Evolutionary conservation across 53 echinoderm and acorn worm genomes (phyloP).

Genomic region (Henricia sp.): DNA sequence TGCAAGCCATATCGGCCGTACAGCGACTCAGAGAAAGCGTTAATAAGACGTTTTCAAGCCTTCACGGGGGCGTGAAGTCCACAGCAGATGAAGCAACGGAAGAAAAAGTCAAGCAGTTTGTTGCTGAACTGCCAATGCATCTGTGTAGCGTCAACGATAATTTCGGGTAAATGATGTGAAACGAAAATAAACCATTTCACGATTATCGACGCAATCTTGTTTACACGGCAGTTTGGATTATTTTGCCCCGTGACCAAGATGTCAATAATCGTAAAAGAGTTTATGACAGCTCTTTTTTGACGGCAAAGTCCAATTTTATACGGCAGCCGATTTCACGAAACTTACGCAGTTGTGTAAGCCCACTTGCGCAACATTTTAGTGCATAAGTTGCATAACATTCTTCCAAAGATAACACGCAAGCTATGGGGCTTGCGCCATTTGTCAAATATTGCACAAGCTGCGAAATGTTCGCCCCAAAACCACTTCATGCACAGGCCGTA

Average conservation of each 20-base stretch:
- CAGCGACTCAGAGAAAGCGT: constrained; percentile 58
- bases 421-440: too few relatives aligned
- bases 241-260: too few relatives aligned
- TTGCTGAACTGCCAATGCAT: constrained; percentile 35
- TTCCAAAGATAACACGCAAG: too few relatives aligned
- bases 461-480: too few relatives aligned
- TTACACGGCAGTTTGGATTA: neutral
- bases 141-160: constrained; percentile 35
- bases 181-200: neutral
- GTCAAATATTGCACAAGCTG: too few relatives aligned
- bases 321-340: too few relatives aligned
- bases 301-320: too few relatives aligned
- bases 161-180: constrained; percentile 34
- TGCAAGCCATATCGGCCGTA: constrained; percentile 31
- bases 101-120: constrained; percentile 25
- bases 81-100: constrained; percentile 6
- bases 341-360: too few relatives aligned
- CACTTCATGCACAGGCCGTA: too few relatives aligned
- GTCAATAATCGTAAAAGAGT: neutral
- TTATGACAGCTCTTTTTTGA: neutral
- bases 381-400: too few relatives aligned
- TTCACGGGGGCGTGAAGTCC: constrained; percentile 47
- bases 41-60: constrained; percentile 50
- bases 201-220: neutral
- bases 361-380: too few relatives aligned